These are phyloP conservation scores for Drosophila meridionalis DNA, from an alignment of 2,888 invertebrate species.

Conservation along the genomic window DNA sequence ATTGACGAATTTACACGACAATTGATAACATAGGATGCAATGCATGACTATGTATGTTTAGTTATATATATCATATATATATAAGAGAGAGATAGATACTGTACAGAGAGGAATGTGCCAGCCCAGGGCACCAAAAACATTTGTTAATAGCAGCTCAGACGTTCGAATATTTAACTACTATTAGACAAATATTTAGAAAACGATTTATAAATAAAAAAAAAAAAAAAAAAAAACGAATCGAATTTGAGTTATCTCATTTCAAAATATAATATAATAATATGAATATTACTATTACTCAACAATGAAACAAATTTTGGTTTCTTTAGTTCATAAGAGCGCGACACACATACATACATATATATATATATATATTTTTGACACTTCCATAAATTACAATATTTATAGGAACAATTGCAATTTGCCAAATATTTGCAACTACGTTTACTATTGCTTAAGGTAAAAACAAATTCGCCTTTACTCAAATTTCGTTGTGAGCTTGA, in stretches of 20 bases:
- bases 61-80: neutral
- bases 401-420: neutral
- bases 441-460: neutral
- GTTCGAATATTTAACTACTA: conserved; percentile 50
- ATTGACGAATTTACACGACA: conserved; percentile 22
- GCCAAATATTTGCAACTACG: neutral
- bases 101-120: conserved; percentile 70
- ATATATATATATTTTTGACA: neutral
- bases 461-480: neutral
- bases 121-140: conserved; percentile 41
- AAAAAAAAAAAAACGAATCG: neutral
- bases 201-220: conserved; percentile 22
- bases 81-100: conserved; percentile 14
- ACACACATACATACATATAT: neutral
- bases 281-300: too few species aligned
- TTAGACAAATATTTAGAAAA: conserved; percentile 18
- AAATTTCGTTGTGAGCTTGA: neutral
- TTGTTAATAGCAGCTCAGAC: conserved; percentile 46
- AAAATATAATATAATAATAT: too few species aligned
- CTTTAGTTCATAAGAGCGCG: conserved; percentile 8
- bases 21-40: conserved; percentile 4
- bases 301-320: neutral
- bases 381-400: neutral
- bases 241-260: too few species aligned
- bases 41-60: neutral